These are phyloP conservation scores for Paedocypris sp. DNA, from an alignment of 2,113 vertebrate genomes.

Conservation along the genomic window DNA sequence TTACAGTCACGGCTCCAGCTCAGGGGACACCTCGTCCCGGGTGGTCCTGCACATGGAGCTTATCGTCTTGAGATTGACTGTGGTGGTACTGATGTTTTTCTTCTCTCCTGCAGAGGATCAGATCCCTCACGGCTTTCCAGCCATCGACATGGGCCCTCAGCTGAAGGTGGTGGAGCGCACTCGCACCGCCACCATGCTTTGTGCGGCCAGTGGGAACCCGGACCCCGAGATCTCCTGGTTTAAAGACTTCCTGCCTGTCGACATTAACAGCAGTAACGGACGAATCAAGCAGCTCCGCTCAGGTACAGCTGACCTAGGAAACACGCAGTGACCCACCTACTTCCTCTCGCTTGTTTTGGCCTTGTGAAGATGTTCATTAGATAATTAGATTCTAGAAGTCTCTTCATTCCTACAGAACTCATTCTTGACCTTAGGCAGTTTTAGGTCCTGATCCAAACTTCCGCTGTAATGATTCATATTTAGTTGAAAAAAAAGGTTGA, in stretches of 20 bases:
- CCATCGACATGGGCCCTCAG: conserved; percentile 95
- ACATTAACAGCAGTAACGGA: conserved; percentile 78
- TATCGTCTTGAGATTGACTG: not conserved
- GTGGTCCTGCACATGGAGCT: not conserved
- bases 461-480: too few relatives aligned
- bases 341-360: too few relatives aligned
- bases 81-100: not conserved
- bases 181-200: conserved; percentile 91
- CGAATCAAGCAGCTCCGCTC: conserved; percentile 94
- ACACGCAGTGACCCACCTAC: too few relatives aligned
- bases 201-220: conserved; percentile 87
- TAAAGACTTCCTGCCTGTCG: conserved; percentile 94
- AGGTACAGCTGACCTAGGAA: conserved; percentile 63
- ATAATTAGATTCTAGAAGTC: too few relatives aligned
- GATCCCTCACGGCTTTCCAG: conserved; percentile 84
- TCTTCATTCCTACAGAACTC: too few relatives aligned
- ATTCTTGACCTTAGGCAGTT: too few relatives aligned
- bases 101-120: conserved; percentile 73
- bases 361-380: too few relatives aligned
- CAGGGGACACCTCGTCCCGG: not conserved
- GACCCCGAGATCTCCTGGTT: conserved; percentile 97
- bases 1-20: conserved; percentile 1
- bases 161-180: conserved; percentile 94
- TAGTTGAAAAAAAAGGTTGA: too few relatives aligned
- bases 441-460: too few relatives aligned